Base-by-base conservation (phyloP, 2,797 vertebrate species). In the Diplodus sargus region DNA sequence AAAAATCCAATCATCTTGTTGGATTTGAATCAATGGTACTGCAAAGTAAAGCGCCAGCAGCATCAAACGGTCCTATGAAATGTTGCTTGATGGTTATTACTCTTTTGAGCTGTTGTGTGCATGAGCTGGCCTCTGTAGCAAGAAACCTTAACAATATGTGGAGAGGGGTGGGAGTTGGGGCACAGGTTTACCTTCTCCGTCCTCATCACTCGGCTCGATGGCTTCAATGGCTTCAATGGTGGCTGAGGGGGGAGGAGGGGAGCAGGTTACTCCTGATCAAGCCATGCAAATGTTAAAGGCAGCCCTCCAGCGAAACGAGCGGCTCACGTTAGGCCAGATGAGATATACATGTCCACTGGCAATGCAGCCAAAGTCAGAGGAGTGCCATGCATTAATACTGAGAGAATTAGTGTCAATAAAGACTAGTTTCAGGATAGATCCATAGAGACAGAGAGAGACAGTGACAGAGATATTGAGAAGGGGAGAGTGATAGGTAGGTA, bases 151-250 rank as follows among this genome's bases (percentile, higher is more conserved):
- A 62, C 23, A 57, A 54, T 74, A 57, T 83, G 73, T 69, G 70
- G 70, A 73, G 75, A 84, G 57, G 73, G 61, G 63, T 75, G 78
- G 85, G 70, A 82, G 74, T 81, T 81, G 74, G 69, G 76, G 76
- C 85, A 59, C 88, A 85, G 47, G 77, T 89, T 96, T 96, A 96
- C 96, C 96, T 96, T 96, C 96, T 93, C 90, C 69, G 83, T 96
- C 95, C 85, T 95, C 93, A 91, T 87, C 91, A 87, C 92, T 90
- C 20, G 94, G 73, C 93, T 96, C 96, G 91, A 95, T 94, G 93
- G 96, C 95, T 95, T 96, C 96, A 87, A 96, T 96, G 94, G 96
- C 96, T 93, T 96, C 96, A 81, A 95, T 95, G 93, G 96, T 96
- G 91, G 96, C 96, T 96, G 95, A 90, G 83, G 91, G 90, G 84